These are phyloP conservation scores for Lumbricus terrestris DNA, from an alignment of 2,888 invertebrate species.

Conservation along the genomic window DNA sequence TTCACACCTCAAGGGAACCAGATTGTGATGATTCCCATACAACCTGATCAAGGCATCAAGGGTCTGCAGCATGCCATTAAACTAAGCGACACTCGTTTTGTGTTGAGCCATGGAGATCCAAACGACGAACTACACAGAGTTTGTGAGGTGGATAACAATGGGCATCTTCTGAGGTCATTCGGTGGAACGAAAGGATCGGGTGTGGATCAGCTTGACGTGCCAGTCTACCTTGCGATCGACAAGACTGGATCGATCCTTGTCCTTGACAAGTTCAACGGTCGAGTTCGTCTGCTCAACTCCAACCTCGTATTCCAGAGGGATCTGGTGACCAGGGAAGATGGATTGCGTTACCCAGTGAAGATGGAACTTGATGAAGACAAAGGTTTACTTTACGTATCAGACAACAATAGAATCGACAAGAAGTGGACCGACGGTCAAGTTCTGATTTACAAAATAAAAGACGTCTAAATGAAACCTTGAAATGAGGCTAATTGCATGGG, in stretches of 20 bases:
- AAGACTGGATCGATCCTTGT: not conserved
- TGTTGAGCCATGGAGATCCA: not conserved
- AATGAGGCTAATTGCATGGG: not conserved
- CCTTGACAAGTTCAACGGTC: not conserved
- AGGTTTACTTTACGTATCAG: not conserved
- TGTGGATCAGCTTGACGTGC: not conserved
- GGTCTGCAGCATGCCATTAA: not conserved
- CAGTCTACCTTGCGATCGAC: not conserved
- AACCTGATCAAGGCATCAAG: not conserved
- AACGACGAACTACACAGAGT: not conserved
- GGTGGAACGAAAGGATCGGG: not conserved
- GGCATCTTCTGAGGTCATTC: not conserved
- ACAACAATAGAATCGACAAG: not conserved
- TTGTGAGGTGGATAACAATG: not conserved
- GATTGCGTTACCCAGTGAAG: not conserved
- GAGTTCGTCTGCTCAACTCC: not conserved
- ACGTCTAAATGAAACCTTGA: not conserved
- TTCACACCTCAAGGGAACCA: not conserved
- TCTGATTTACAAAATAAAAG: not conserved
- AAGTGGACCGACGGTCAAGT: not conserved
- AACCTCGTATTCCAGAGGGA: not conserved
- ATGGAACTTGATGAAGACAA: not conserved
- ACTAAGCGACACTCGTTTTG: not conserved
- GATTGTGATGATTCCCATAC: not conserved
- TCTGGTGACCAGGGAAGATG: not conserved